Conservation (phyloP, 1,140 invertebrate species). For the Procambarus virginalis region DNA sequence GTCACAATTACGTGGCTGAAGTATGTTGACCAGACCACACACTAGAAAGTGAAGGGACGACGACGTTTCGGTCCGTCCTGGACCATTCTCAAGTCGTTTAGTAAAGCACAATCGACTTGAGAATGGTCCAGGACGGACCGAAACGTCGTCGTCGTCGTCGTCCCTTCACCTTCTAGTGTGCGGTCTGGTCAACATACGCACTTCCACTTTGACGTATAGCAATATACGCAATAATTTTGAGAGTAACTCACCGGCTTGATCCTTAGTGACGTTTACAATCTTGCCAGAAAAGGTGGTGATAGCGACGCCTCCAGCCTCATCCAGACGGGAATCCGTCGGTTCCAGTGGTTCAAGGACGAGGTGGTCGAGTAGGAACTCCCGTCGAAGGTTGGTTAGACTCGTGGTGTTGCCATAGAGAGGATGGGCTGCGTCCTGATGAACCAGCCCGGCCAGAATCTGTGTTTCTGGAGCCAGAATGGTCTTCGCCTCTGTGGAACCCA, state of each 20-base stretch:
- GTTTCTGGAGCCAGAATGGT: constrained; percentile 18
- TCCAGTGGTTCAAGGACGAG: constrained; percentile 15
- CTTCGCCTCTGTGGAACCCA: constrained; percentile 15
- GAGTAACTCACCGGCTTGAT: constrained; percentile 3
- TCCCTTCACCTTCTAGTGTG: too few relatives aligned
- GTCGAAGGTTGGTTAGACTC: neutral
- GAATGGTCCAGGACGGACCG: too few relatives aligned
- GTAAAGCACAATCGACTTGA: too few relatives aligned
- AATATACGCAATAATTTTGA: too few relatives aligned
- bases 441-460: neutral
- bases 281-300: constrained; percentile 20
- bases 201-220: too few relatives aligned
- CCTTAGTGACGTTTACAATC: constrained; percentile 18
- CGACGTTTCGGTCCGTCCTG: too few relatives aligned
- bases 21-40: too few relatives aligned
- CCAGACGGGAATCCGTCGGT: constrained; percentile 4
- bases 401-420: constrained; percentile 10
- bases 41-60: too few relatives aligned
- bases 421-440: constrained; percentile 22
- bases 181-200: too few relatives aligned
- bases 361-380: constrained; percentile 22
- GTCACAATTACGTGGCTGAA: too few relatives aligned
- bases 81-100: too few relatives aligned
- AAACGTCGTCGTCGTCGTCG: too few relatives aligned
- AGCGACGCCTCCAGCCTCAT: neutral